Conservation (phyloP, 2,888 invertebrate species). For the Trichopria drosophilae region DNA sequence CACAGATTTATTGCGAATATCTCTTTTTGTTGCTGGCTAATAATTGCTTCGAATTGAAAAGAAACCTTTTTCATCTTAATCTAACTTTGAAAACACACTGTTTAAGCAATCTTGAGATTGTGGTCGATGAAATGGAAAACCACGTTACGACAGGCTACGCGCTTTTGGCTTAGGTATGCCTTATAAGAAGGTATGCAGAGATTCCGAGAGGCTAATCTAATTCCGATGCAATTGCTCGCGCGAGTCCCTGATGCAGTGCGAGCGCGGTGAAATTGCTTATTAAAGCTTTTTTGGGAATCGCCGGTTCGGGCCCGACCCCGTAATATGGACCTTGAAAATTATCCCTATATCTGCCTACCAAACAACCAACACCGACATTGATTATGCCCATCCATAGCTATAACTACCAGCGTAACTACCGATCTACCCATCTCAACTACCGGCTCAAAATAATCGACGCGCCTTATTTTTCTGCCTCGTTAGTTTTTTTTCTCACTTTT, state of each 20-base stretch:
- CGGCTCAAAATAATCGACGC: constrained; percentile 48
- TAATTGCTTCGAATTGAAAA: too few species aligned
- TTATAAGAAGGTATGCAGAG: too few species aligned
- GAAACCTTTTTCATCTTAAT: too few species aligned
- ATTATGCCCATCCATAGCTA: constrained; percentile 51
- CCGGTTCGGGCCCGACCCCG: constrained; percentile 49
- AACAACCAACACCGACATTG: constrained; percentile 47
- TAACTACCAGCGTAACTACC: constrained; percentile 48
- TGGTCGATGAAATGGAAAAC: too few species aligned
- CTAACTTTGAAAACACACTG: too few species aligned
- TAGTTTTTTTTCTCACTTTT: constrained; percentile 10
- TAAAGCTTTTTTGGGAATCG: constrained; percentile 55
- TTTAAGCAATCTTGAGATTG: too few species aligned
- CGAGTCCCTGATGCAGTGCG: constrained; percentile 39
- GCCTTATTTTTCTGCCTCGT: constrained; percentile 35
- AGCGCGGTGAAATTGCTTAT: constrained; percentile 56
- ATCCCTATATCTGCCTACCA: constrained; percentile 53
- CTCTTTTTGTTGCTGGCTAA: too few species aligned
- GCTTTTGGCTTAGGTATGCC: too few species aligned
- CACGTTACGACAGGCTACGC: too few species aligned
- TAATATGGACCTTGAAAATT: constrained; percentile 56
- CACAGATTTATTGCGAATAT: too few species aligned
- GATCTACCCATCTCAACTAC: constrained; percentile 45
- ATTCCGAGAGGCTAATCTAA: constrained; percentile 15
- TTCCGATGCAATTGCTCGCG: constrained; percentile 13